Base-by-base conservation (phyloP, 2,888 invertebrate genomes). In the Dasypogon diadema region DNA sequence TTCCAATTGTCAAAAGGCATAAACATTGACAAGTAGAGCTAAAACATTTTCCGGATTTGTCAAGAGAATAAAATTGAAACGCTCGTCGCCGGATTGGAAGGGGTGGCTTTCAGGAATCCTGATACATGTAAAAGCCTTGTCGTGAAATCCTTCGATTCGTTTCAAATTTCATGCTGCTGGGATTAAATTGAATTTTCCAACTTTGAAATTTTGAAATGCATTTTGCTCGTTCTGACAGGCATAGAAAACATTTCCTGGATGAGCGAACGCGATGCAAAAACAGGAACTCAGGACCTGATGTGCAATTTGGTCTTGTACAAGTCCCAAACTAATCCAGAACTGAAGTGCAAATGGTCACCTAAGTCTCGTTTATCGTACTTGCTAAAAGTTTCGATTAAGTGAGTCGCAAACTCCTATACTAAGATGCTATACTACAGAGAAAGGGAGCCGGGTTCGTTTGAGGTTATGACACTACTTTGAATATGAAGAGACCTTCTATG, bases 41-140 rank as follows among this genome's bases (percentile, higher is more conserved):
- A 75, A 76, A 77, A 75, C 51, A 75, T 75, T 77, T 77, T 77
- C 77, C 75, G 75, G 75, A 73, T 75, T 77, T 77, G 65, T 65
- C 75, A 55, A 73, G 73, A 75, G 65, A 73, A 46, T 54, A 54
- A 37, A 73, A 73, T 55, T 73, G 73, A 73, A 34, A 55, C 73
- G 55, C 37, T 37, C 56, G 56, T 56, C 56, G 42, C 24, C 73
- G 5, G 24, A 42, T 21, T 24, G 56, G 24, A 55, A 70, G 54
- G 73, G 73, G 73, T 73, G 24, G 16, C 34, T 34, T 16, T 14
- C 24, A 51, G 16, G 30, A 51, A 24, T 26, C 18, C 51, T 68
- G 48, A 26, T n/a, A 51, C 48, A 68, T 22, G 68, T 8, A 24
- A 14, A 12, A 48, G 24, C 68, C 56, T 24, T 37, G 34, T 42